Base-by-base conservation (phyloP, 2,113 vertebrate genomes). In the Tupaia chinensis region DNA sequence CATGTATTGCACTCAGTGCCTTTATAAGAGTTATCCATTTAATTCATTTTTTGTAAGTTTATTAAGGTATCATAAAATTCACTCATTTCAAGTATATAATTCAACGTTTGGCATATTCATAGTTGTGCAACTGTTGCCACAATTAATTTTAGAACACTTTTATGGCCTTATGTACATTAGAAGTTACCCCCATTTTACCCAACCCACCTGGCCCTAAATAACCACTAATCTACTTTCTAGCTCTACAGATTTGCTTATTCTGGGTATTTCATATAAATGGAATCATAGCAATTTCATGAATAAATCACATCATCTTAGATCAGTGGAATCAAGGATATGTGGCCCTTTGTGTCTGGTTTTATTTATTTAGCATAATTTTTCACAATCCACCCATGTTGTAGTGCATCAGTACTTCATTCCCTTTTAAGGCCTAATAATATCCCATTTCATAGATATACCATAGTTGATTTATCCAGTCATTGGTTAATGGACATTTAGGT, bases 1-100 rank as follows among this genome's bases (percentile, higher is more conserved):
- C 89, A 95, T 65, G 23, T 63, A 81, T 17, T 58, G 20, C 85
- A 58, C 54, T 54, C 0, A 6, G 16, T 81, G n/a, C 3, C 23
- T 94, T 89, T 56, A 60, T 54, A 91, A 12, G 9, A 58, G 9
- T 87, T 66, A 88, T 44, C 3, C 65, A 73, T 93, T 92, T 89
- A 54, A 34, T 79, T 92, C 13, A 22, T 66, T 87, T 77, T 60
- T 80, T 32, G 1, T 78, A 66, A 56, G 23, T 60, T 81, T 89
- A n/a, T 61, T 85, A 17, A 94, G 23, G 79, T 72, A 54, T 8
- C 44, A 66, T 79, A 63, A 44, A 72, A 53, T 84, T n/a, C 29
- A 23, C 7, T 23, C 22, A 78, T 53, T 69, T 66, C 34, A 88
- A 91, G 11, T 69, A 0, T 29, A 34, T 32, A 70, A 34, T 61